Conservation (phyloP, 1,140 invertebrate species). For the Cotesia typhae region DNA sequence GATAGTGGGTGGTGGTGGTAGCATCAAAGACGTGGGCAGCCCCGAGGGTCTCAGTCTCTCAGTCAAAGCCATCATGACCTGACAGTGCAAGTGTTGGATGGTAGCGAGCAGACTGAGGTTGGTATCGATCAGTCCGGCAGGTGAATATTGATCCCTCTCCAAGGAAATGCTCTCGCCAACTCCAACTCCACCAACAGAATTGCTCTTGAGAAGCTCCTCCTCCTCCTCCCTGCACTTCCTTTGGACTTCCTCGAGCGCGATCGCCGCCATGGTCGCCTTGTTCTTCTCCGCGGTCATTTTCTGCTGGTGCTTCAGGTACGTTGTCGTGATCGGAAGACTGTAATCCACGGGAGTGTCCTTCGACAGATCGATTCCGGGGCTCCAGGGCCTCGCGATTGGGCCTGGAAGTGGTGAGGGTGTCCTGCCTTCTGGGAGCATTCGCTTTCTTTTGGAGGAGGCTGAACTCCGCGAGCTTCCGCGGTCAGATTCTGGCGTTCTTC, state of each 20-base stretch:
- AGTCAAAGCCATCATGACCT: conserved; percentile 63
- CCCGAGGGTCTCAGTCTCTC: conserved; percentile 58
- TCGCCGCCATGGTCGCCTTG: conserved; percentile 39
- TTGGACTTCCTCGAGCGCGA: conserved; percentile 38
- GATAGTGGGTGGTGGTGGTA: conserved; percentile 46
- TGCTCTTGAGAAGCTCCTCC: no score
- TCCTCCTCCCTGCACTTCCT: conserved; percentile 15
- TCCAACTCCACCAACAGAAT: background rate
- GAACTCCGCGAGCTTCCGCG: conserved; percentile 58
- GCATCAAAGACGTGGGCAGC: conserved; percentile 48
- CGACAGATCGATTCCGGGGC: conserved; percentile 51
- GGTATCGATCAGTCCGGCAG: conserved; percentile 61
- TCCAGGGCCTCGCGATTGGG: conserved; percentile 57
- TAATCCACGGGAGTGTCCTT: conserved; percentile 73
- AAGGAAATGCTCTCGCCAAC: conserved; percentile 17
- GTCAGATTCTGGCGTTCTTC: conserved; percentile 58
- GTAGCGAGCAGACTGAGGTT: conserved; percentile 62
- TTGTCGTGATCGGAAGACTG: conserved; percentile 84
- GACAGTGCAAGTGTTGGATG: conserved; percentile 63
- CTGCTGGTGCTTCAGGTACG: conserved; percentile 83
- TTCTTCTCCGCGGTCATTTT: conserved; percentile 60
- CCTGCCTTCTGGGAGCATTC: conserved; percentile 58
- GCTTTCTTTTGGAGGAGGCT: conserved; percentile 61
- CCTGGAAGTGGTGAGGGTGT: conserved; percentile 57
- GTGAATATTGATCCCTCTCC: conserved; percentile 51